Base-by-base conservation (phyloP, 2,797 vertebrate genomes). In the Catamblyrhynchus diadema region DNA sequence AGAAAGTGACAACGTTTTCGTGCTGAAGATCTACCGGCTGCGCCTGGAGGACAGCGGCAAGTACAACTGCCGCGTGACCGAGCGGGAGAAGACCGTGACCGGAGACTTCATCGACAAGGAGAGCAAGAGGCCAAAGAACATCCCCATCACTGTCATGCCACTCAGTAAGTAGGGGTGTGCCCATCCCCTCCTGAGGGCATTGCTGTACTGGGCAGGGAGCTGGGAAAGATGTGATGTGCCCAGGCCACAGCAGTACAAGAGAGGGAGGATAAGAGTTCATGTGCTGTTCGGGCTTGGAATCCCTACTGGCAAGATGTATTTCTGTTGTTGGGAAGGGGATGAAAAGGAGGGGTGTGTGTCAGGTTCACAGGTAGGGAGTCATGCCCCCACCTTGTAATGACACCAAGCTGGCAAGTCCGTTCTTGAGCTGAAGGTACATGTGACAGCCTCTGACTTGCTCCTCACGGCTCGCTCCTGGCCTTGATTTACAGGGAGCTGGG, bases 61-160 rank as follows among this genome's bases (percentile, higher is more conserved):
- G 74, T 99, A 99, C 97, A 99, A 99, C 98, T 99, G 99, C 94
- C 97, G 99, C 0, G 99, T 99, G 85, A 99, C 99, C 0, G 99
- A 99, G 98, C 95, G 99, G 28, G 99, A 99, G 97, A 99, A 98
- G 91, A 99, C 99, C 0, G 98, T 98, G 72, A 99, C 98, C 0
- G 99, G 99, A 39, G 99, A 99, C 90, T 99, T 99, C 97, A 99
- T 99, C 0, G 99, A 99, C 97, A 99, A 99, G 95, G 98, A 98
- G 80, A 99, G 98, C 98, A 99, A 99, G 97, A 98, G 99, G 77
- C 99, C 99, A 1, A 99, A 99, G 96, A 99, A 99, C 71, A 99
- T 99, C 81, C 99, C 99, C 96, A 99, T 99, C 98, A 98, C 98
- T 0, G 99, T 99, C 69, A 98, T 98, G 85, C 97, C 98, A 0